phyloP scores from a whole-genome alignment of 2,797 vertebrate species.

The Poecile montanus region DNA sequence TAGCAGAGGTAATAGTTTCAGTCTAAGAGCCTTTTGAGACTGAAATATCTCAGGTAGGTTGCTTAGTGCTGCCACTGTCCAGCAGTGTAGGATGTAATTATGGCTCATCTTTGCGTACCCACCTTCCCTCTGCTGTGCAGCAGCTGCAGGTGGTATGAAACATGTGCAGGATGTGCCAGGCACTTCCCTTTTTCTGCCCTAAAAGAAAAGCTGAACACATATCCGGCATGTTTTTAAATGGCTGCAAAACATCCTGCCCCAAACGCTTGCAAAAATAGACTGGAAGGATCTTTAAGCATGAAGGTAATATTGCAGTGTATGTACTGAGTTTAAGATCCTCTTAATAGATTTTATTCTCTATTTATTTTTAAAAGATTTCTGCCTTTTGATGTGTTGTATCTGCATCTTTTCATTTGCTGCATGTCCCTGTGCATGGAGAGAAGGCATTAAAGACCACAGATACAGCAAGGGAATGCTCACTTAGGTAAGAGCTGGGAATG shows the following conservation, averaged over 20 bases:
- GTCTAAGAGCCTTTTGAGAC: neutral
- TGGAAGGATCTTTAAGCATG: neutral
- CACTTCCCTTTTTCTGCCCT: neutral
- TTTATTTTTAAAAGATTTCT: neutral
- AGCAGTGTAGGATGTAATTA: neutral
- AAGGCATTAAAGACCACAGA: neutral
- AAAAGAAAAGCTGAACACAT: neutral
- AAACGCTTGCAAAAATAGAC: neutral
- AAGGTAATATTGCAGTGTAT: neutral
- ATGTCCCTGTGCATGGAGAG: neutral
- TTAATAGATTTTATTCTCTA: neutral
- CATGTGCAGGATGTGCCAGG: neutral
- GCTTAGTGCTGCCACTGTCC: neutral
- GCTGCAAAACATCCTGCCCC: neutral
- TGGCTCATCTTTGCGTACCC: neutral
- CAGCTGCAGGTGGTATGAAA: neutral
- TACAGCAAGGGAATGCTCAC: neutral
- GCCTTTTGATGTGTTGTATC: neutral
- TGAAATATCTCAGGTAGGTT: neutral
- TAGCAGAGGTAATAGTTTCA: neutral
- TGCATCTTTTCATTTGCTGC: neutral
- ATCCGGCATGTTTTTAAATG: neutral
- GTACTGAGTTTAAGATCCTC: neutral
- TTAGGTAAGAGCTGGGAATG: neutral
- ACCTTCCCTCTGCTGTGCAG: neutral